Conservation (phyloP, 1,140 invertebrate genomes). For the Nephila pilipes region DNA sequence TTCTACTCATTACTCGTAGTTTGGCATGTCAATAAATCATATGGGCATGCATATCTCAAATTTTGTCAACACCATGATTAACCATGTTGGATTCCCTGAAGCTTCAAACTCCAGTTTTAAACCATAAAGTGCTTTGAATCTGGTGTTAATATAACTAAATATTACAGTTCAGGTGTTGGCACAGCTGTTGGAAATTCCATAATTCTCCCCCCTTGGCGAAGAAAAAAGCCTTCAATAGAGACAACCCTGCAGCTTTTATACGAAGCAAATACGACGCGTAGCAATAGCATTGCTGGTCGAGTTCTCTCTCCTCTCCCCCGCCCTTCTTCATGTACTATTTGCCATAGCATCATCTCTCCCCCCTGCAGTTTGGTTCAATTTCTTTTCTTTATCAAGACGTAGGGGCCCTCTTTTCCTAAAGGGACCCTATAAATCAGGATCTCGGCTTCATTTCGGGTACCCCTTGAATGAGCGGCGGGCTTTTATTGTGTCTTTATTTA, state of each 20-base stretch:
- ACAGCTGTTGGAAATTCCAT: not conserved
- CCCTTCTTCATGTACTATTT: constrained; percentile 12
- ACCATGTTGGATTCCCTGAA: too few species aligned
- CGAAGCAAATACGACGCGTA: constrained; percentile 49
- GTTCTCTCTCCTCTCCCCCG: not conserved
- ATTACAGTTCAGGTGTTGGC: not conserved
- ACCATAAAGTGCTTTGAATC: too few species aligned
- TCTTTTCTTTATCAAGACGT: constrained; percentile 59
- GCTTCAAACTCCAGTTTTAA: too few species aligned
- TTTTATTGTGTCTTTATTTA: constrained; percentile 63
- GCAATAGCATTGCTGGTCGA: constrained; percentile 15
- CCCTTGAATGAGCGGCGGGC: constrained; percentile 35
- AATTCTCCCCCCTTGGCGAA: not conserved
- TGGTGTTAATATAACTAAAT: too few species aligned
- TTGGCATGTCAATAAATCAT: too few species aligned
- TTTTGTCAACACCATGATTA: too few species aligned
- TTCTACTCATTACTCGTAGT: too few species aligned
- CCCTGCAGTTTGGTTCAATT: constrained; percentile 47
- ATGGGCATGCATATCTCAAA: too few species aligned
- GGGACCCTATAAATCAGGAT: constrained; percentile 64
- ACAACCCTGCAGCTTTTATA: constrained; percentile 34
- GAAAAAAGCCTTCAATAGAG: not conserved
- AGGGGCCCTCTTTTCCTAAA: constrained; percentile 54
- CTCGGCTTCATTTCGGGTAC: constrained; percentile 45
- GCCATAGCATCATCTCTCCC: constrained; percentile 3